Percentiles rank a stretch among this genome's conserved stretches.
Conservation (phyloP, 2,797 vertebrate genomes). For the Neosilurus mollespiculum region DNA sequence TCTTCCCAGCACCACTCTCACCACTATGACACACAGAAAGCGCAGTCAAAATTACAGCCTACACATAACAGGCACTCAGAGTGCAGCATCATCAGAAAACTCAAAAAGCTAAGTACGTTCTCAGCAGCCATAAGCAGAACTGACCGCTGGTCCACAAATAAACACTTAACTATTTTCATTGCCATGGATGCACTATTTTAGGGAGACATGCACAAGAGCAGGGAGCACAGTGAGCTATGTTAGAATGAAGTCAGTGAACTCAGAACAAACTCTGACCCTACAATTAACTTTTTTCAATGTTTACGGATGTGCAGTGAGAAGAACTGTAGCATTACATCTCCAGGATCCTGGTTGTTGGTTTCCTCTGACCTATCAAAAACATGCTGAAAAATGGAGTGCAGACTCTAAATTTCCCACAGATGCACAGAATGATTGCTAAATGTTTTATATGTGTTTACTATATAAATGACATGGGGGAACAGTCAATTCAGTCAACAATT, state of each 20-base stretch:
- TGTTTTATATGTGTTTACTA: background rate
- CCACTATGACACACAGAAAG: constrained; percentile 72
- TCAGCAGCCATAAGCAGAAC: constrained; percentile 19
- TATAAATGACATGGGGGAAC: background rate
- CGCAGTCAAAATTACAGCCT: background rate
- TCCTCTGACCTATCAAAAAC: too few relatives aligned
- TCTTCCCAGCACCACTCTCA: constrained; percentile 97
- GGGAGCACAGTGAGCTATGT: background rate
- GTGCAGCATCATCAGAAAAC: background rate
- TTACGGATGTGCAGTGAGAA: background rate
- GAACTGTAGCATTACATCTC: background rate
- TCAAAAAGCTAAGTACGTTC: background rate
- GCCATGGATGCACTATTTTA: background rate
- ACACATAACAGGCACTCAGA: background rate
- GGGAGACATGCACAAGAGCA: background rate
- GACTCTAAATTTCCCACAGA: background rate
- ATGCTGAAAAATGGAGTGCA: background rate
- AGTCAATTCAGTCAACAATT: background rate
- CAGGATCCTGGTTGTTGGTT: background rate
- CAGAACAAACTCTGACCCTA: background rate
- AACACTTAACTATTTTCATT: constrained; percentile 7
- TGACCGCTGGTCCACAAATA: constrained; percentile 14
- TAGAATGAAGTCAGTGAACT: background rate
- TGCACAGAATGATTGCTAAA: background rate
- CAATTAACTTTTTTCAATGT: constrained; percentile 1